Conservation (phyloP, 2,888 invertebrate genomes). For the Microctonus aethiopoides region DNA sequence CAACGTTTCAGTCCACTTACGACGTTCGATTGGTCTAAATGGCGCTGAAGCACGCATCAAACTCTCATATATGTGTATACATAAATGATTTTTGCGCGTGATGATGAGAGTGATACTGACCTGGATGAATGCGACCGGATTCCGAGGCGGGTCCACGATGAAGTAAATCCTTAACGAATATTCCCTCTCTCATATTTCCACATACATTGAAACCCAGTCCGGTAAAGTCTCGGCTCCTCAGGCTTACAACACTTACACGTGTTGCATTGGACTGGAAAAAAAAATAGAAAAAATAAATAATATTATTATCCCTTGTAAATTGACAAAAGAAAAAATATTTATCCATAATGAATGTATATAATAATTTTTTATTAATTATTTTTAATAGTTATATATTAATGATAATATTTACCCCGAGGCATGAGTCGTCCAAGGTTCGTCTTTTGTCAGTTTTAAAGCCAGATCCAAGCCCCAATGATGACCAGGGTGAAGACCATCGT, state of each 20-base stretch:
- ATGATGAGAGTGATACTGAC: constrained; percentile 67
- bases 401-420: constrained; percentile 66
- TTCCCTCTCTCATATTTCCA: constrained; percentile 92
- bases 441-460: constrained; percentile 68
- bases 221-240: constrained; percentile 88
- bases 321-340: not conserved
- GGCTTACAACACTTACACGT: constrained; percentile 75
- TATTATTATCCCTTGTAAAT: too few relatives aligned
- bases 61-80: constrained; percentile 4
- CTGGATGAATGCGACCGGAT: constrained; percentile 82
- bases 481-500: constrained; percentile 67
- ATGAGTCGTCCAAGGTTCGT: constrained; percentile 72
- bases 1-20: constrained; percentile 41
- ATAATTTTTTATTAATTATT: too few relatives aligned
- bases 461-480: constrained; percentile 63
- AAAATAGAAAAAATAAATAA: constrained; percentile 26
- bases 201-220: constrained; percentile 88
- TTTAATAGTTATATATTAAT: constrained; percentile 3
- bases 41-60: constrained; percentile 19
- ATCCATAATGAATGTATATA: too few relatives aligned
- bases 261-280: constrained; percentile 69
- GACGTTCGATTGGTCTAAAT: constrained; percentile 34
- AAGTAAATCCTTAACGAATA: constrained; percentile 87
- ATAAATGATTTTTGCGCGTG: constrained; percentile 19
- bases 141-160: constrained; percentile 90